Percentiles rank a stretch among this genome's conserved stretches.
Conservation (phyloP, 2,113 vertebrate species). For the Melozone crissalis region DNA sequence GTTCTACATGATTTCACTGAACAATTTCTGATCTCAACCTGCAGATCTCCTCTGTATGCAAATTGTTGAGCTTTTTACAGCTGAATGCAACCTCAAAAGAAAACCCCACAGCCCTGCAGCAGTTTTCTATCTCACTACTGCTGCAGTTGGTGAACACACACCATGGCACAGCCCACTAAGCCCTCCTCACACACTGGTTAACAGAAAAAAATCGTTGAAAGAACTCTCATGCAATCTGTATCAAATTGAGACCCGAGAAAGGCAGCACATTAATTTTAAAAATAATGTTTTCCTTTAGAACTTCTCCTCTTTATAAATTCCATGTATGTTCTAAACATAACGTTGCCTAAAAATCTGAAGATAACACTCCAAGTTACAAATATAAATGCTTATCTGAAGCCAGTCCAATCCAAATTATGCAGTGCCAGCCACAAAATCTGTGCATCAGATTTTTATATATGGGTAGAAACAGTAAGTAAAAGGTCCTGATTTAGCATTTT, state of each 20-base stretch:
- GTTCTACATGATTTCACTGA: background rate
- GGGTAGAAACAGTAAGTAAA: background rate
- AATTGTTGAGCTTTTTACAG: background rate
- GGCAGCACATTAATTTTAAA: background rate
- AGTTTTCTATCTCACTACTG: background rate
- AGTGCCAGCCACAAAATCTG: background rate
- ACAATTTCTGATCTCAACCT: background rate
- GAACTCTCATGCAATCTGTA: background rate
- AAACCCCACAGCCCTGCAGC: background rate
- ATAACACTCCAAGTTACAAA: background rate
- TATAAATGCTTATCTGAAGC: background rate
- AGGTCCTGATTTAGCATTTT: background rate
- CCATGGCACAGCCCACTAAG: background rate
- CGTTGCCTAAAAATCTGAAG: background rate
- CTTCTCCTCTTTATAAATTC: background rate
- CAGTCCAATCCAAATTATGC: background rate
- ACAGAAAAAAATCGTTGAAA: background rate
- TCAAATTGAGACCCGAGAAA: background rate
- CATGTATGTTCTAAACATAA: background rate
- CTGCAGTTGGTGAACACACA: background rate
- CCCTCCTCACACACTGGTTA: background rate
- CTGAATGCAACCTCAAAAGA: background rate
- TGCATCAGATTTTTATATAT: background rate
- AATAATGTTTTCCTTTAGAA: background rate
- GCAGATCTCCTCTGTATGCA: background rate